phyloP scores from a whole-genome alignment of 2,113 vertebrate genomes.

The Ia io region DNA sequence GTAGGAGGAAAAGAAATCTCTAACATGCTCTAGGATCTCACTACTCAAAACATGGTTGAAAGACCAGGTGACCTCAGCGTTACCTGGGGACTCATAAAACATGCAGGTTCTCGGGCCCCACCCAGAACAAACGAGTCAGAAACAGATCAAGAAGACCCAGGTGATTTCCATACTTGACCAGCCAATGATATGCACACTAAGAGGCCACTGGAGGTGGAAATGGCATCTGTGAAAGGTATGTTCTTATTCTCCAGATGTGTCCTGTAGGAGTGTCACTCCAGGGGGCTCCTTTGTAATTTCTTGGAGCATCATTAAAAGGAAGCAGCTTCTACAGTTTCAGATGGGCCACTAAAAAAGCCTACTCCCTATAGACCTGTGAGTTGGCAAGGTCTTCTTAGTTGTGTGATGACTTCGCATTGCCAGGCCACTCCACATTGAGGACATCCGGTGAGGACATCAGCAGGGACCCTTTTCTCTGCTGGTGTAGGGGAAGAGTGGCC shows the following conservation, averaged over 20 bases:
- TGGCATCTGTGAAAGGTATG: background rate
- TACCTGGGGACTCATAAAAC: background rate
- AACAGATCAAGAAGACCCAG: background rate
- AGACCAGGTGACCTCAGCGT: background rate
- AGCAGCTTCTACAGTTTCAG: background rate
- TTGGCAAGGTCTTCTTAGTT: background rate
- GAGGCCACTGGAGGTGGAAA: background rate
- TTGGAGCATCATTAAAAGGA: background rate
- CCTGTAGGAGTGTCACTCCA: background rate
- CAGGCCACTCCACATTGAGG: background rate
- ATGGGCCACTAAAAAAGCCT: background rate
- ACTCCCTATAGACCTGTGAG: background rate
- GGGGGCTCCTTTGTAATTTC: background rate
- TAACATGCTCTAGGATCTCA: background rate
- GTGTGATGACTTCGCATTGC: background rate
- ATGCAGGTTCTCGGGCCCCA: background rate
- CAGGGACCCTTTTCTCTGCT: background rate
- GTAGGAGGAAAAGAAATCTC: background rate
- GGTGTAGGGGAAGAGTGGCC: background rate
- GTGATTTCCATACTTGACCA: background rate
- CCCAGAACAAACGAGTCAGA: background rate
- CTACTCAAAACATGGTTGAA: background rate
- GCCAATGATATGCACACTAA: background rate
- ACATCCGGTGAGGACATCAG: too few relatives aligned
- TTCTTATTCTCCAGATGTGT: background rate